Evolutionary conservation across 2,888 invertebrate genomes (phyloP), one percentile per base, ranked within the genome.

Genomic region (Actias luna): DNA sequence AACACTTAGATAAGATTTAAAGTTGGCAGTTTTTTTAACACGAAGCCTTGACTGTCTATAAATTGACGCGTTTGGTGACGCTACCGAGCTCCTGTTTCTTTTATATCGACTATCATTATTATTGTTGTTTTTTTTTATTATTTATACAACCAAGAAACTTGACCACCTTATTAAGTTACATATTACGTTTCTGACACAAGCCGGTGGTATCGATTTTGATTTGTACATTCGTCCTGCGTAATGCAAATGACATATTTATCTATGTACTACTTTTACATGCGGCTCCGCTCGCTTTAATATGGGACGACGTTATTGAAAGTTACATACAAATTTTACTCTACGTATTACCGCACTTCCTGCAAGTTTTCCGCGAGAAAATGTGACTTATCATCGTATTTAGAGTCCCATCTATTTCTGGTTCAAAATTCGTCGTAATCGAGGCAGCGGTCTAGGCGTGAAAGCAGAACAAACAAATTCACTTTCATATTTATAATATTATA

Each of bases 101-200:
- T 39, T 39, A 22, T n/a, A n/a, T n/a, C n/a, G n/a, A n/a, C n/a
- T 33, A 33, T 33, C 33, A 33, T 33, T 33, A 33, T 33, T 33
- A 33, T 33, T 33, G 8, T 33, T 33, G 12, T 50, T 50, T 29
- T 29, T 55, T n/a, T 55, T 27, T 27, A 16, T 29, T 52, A 29
- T 29, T 16, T 29, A 4, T 29, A 16, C 16, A 2, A 50, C 55
- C 55, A 55, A 55, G 55, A 29, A 55, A 55, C 55, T 55, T 55
- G 55, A n/a, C 55, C 29, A n/a, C 58, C 35, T 58, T 58, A 35
- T 58, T 36, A 58, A 58, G 35, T 58, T 58, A 35, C 58, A 58
- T 33, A 35, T 58, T 58, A 31, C 22, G 35, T 36, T 36, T 58
- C 36, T 29, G 36, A 58, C 12, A 36, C 58, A 58, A 35, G 58